A percentile compares a stretch with the other conserved stretches of the same genome.
Conservation (phyloP, 1,140 invertebrate genomes). For the Drosophila virilis region DNA sequence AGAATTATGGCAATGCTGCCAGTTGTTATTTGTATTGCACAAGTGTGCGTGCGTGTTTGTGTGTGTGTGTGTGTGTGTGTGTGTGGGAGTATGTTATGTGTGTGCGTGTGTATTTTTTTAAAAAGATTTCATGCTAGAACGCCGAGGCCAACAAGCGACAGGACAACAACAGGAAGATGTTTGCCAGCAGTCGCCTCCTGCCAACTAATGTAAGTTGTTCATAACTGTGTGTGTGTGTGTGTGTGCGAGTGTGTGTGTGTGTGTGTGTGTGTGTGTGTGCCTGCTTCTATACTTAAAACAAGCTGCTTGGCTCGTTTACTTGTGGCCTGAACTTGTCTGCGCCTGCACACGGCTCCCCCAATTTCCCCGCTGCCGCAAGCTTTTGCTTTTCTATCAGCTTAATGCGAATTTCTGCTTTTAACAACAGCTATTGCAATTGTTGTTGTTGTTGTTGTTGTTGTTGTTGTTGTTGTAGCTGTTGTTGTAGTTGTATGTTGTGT, state of each 20-base stretch:
- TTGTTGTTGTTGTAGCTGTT: neutral
- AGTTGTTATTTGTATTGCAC: constrained; percentile 61
- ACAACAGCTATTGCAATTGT: constrained; percentile 70
- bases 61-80: constrained; percentile 4
- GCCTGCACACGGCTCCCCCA: constrained; percentile 6
- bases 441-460: constrained; percentile 32
- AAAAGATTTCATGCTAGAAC: constrained; percentile 78
- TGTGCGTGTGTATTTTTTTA: constrained; percentile 61
- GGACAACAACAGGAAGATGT: constrained; percentile 60
- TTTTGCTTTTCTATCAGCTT: constrained; percentile 77
- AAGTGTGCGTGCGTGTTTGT: constrained; percentile 3
- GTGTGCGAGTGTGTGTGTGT: constrained; percentile 7
- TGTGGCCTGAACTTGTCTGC: constrained; percentile 71
- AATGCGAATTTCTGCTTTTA: constrained; percentile 79
- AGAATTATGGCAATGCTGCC: constrained; percentile 74
- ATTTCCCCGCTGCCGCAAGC: constrained; percentile 26
- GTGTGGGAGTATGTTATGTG: constrained; percentile 27
- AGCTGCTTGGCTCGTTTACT: constrained; percentile 76
- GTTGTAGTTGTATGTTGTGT: constrained; percentile 40
- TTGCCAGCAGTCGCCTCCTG: constrained; percentile 46
- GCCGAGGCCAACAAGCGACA: constrained; percentile 56
- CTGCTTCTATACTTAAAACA: constrained; percentile 64
- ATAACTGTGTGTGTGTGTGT: no score
- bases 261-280: constrained; percentile 8
- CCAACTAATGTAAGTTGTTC: constrained; percentile 49